Evolutionary conservation across 2,797 vertebrate species (phyloP).

Genomic region (Neostethus bicornis): DNA sequence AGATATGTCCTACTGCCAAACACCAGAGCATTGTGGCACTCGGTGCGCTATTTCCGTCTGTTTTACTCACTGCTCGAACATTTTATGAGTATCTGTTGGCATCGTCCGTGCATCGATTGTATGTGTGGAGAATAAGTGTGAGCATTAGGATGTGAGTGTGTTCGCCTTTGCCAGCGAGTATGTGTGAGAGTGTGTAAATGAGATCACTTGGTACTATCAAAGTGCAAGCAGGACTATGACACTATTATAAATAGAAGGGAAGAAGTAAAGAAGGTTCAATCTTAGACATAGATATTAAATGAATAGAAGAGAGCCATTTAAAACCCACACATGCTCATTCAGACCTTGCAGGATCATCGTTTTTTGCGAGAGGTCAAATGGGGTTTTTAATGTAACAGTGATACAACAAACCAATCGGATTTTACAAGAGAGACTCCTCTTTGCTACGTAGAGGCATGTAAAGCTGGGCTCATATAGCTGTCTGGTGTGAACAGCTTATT

Average conservation of each 20-base stretch:
- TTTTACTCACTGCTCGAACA: slow-evolving; percentile 63
- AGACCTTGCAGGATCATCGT: slow-evolving; percentile 14
- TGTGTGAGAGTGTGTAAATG: slow-evolving; percentile 68
- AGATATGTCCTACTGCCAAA: slow-evolving; percentile 52
- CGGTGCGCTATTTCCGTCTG: slow-evolving; percentile 52
- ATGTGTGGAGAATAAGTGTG: slow-evolving; percentile 43
- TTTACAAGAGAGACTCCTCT: slow-evolving; percentile 23
- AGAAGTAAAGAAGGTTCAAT: slow-evolving; percentile 79
- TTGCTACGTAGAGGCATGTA: slow-evolving; percentile 20
- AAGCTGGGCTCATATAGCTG: slow-evolving; percentile 26
- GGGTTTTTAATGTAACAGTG: background rate
- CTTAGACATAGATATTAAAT: slow-evolving; percentile 63
- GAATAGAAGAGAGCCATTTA: slow-evolving; percentile 52
- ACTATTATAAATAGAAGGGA: slow-evolving; percentile 79
- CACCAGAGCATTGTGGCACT: slow-evolving; percentile 56
- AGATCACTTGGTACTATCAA: slow-evolving; percentile 79
- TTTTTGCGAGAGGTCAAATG: background rate
- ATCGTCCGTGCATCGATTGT: slow-evolving; percentile 44
- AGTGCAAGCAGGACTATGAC: slow-evolving; percentile 78
- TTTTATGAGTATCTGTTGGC: slow-evolving; percentile 62
- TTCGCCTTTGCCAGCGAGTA: slow-evolving; percentile 26
- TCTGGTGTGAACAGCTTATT: slow-evolving; percentile 41
- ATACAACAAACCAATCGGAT: slow-evolving; percentile 1
- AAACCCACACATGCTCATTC: slow-evolving; percentile 37
- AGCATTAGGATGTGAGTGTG: slow-evolving; percentile 16